Evolutionary conservation across 2,797 vertebrate genomes (phyloP).

Genomic region (Steatocranus sp.): DNA sequence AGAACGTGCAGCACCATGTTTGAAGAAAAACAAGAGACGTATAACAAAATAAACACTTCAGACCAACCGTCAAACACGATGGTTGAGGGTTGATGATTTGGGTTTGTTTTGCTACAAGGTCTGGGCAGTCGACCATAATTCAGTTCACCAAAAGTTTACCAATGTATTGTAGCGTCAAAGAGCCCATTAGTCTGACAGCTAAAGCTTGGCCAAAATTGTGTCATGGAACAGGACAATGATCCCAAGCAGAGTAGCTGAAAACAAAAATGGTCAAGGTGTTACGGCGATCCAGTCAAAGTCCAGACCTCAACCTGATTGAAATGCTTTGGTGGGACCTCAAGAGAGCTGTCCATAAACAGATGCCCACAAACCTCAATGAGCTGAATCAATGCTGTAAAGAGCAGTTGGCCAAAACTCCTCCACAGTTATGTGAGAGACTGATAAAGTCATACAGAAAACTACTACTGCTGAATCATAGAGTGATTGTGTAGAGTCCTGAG

Average conservation of each 20-base stretch:
- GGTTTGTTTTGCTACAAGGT: not conserved
- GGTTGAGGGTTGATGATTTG: not conserved
- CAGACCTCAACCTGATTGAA: not conserved
- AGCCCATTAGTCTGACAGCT: not conserved
- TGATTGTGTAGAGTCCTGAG: not conserved
- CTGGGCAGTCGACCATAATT: not conserved
- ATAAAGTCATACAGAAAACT: not conserved
- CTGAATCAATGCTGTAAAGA: not conserved
- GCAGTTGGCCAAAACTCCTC: not conserved
- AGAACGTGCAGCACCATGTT: not conserved
- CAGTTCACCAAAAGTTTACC: not conserved
- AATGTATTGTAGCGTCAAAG: not conserved
- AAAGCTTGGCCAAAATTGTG: not conserved
- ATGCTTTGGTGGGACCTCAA: not conserved
- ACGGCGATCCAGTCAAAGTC: accelerated
- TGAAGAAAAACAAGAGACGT: not conserved
- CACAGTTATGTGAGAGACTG: not conserved
- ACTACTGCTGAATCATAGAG: not conserved
- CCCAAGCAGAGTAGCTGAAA: not conserved
- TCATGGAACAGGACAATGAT: not conserved
- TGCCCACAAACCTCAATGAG: not conserved
- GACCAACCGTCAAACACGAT: not conserved
- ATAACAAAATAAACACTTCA: not conserved
- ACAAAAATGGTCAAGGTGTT: not conserved
- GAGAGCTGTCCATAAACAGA: not conserved